phyloP scores from a whole-genome alignment of 2,888 invertebrate species.

The Carcina quercana region DNA sequence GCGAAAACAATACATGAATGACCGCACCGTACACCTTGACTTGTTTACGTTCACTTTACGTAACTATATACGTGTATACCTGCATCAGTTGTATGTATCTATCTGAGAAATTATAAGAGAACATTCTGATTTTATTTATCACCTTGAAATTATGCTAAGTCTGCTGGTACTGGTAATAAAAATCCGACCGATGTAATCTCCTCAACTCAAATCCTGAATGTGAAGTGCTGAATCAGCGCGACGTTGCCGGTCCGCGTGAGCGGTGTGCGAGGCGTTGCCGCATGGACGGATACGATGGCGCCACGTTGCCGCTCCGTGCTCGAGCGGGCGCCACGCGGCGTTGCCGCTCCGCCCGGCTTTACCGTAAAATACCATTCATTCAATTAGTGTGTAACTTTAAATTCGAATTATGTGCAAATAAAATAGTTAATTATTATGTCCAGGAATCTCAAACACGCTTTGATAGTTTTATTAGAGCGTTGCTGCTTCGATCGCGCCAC shows the following conservation, averaged over 20 bases:
- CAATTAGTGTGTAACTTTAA: slow-evolving; percentile 46
- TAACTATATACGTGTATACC: too few relatives aligned
- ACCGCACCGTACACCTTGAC: background rate
- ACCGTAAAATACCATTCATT: slow-evolving; percentile 64
- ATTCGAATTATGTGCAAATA: slow-evolving; percentile 30
- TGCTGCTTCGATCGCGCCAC: background rate
- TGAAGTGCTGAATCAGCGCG: slow-evolving; percentile 63
- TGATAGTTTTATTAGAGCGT: too few relatives aligned
- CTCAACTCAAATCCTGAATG: slow-evolving; percentile 32
- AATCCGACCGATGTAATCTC: slow-evolving; percentile 4
- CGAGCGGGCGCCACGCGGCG: slow-evolving; percentile 51
- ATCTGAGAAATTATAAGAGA: background rate
- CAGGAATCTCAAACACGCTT: slow-evolving; percentile 12
- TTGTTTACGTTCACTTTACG: background rate
- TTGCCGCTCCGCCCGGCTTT: slow-evolving; percentile 44
- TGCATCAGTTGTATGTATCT: too few relatives aligned
- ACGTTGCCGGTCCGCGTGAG: slow-evolving; percentile 50
- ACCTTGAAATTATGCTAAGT: too few relatives aligned
- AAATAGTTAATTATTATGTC: slow-evolving; percentile 14
- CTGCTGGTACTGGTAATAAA: background rate
- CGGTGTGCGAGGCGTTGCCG: slow-evolving; percentile 33
- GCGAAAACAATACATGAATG: background rate
- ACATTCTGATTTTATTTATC: too few relatives aligned
- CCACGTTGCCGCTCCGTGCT: slow-evolving; percentile 57
- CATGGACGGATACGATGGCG: slow-evolving; percentile 47